phyloP scores from a whole-genome alignment of 2,888 invertebrate genomes.

The Scaptomyza reducta region DNA sequence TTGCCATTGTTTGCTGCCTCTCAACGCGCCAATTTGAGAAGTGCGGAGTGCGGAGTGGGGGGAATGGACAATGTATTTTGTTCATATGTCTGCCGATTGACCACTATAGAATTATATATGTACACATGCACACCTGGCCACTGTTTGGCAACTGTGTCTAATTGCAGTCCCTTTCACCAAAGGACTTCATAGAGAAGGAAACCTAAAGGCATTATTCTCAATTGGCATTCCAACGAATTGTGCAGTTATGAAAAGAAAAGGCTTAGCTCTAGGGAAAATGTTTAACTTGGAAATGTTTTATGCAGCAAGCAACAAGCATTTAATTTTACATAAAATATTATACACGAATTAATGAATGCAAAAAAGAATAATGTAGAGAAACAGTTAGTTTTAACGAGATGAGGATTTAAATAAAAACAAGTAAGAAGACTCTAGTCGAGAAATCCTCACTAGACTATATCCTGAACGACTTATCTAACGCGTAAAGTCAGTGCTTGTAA shows the following conservation, averaged over 20 bases:
- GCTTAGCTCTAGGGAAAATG: background rate
- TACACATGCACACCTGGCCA: constrained; percentile 52
- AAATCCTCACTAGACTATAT: too few relatives aligned
- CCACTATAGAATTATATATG: constrained; percentile 65
- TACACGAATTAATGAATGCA: background rate
- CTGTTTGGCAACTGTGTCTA: constrained; percentile 70
- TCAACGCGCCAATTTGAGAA: constrained; percentile 44
- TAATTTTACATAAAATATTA: background rate
- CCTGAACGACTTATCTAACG: too few relatives aligned
- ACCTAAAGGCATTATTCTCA: constrained; percentile 7
- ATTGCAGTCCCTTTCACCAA: constrained; percentile 47
- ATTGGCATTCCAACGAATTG: constrained; percentile 31
- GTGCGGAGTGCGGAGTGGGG: background rate
- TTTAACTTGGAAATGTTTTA: background rate
- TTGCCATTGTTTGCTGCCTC: constrained; percentile 74
- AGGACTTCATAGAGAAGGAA: constrained; percentile 12
- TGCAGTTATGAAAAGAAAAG: constrained; percentile 7
- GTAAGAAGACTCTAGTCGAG: too few relatives aligned
- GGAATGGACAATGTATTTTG: constrained; percentile 3
- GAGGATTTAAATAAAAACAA: too few relatives aligned
- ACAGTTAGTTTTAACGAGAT: background rate
- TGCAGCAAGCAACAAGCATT: too few relatives aligned
- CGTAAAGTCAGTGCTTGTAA: too few relatives aligned
- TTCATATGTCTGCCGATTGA: constrained; percentile 39
- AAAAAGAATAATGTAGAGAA: background rate